These are phyloP conservation scores for Gastrophryne carolinensis DNA, from an alignment of 2,797 vertebrate species.

Conservation along the genomic window DNA sequence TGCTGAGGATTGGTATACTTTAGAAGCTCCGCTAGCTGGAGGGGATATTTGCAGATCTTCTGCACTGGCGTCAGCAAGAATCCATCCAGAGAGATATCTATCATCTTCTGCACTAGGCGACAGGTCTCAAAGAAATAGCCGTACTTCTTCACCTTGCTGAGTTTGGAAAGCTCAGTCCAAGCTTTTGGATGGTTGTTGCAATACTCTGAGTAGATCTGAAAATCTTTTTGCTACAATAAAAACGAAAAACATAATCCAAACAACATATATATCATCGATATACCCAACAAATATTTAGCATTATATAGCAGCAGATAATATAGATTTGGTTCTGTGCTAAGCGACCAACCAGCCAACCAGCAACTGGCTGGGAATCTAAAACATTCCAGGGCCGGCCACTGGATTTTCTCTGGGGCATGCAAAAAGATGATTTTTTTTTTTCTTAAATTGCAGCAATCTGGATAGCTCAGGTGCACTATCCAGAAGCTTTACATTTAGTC, in stretches of 20 bases:
- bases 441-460: no score
- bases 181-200: conserved; percentile 97
- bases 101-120: conserved; percentile 93
- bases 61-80: conserved; percentile 94
- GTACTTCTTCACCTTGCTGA: conserved; percentile 91
- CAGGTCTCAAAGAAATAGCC: conserved; percentile 96
- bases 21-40: conserved; percentile 91
- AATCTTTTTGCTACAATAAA: conserved; percentile 84
- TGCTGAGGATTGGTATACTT: conserved; percentile 95
- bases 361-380: no score
- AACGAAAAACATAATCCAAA: background rate
- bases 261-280: background rate
- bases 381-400: no score
- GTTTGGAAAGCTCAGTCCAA: conserved; percentile 86
- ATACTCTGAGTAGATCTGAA: conserved; percentile 97
- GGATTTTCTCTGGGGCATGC: no score
- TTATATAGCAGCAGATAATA: no score
- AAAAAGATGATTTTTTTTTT: no score
- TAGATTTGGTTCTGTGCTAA: no score
- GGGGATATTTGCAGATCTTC: conserved; percentile 97
- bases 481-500: no score
- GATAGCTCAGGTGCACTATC: no score
- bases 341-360: no score
- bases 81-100: conserved; percentile 91
- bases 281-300: background rate